phyloP scores from a whole-genome alignment of 2,888 invertebrate species.

The Pachydiplax longipennis region DNA sequence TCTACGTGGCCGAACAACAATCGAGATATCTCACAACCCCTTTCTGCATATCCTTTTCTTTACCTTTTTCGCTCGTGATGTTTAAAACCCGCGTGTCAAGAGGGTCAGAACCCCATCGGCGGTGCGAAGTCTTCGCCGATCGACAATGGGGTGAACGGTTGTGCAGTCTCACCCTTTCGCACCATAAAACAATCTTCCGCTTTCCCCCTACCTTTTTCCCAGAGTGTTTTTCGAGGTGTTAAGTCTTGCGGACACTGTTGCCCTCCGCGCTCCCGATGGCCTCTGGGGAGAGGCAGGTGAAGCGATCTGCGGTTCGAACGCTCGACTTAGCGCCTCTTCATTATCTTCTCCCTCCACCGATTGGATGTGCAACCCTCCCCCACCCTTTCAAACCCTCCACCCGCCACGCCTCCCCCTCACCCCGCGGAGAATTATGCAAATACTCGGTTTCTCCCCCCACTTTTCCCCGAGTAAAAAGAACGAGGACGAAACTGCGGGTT shows the following conservation, averaged over 20 bases:
- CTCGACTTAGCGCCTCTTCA: constrained; percentile 9
- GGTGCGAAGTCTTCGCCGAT: not conserved
- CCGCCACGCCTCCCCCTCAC: constrained; percentile 14
- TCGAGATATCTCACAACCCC: not conserved
- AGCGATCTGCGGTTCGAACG: not conserved
- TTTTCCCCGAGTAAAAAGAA: not conserved
- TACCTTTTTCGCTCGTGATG: not conserved
- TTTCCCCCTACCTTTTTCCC: not conserved
- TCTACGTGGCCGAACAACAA: not conserved
- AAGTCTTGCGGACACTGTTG: not conserved
- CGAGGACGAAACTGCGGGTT: not conserved
- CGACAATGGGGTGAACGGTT: not conserved
- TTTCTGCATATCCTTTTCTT: not conserved
- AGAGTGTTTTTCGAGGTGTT: constrained; percentile 3
- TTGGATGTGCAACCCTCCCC: not conserved
- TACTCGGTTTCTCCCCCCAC: not conserved
- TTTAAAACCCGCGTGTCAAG: not conserved
- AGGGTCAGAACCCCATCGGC: not conserved
- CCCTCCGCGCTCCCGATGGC: not conserved
- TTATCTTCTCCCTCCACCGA: not conserved
- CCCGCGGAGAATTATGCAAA: constrained; percentile 34
- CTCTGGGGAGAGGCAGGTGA: not conserved
- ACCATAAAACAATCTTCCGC: not conserved
- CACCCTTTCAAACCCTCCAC: not conserved
- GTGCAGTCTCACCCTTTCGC: not conserved